Percentiles rank a stretch among this genome's conserved stretches.
Evolutionary conservation across 2,113 vertebrate genomes (phyloP).

Genomic region (Sander lucioperca): DNA sequence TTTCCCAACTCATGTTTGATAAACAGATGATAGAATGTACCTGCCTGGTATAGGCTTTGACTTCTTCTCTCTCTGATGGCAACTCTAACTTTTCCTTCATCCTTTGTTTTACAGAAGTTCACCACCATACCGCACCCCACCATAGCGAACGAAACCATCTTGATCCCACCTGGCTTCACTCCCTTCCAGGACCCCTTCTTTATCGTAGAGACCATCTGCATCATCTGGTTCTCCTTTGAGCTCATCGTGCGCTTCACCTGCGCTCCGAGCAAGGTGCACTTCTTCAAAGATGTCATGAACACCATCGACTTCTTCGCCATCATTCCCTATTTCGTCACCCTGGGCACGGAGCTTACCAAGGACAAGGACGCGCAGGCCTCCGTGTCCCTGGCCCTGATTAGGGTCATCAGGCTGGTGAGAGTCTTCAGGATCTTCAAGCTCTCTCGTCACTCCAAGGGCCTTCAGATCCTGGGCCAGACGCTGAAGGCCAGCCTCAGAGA

Average conservation of each 20-base stretch:
- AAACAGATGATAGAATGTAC: background rate
- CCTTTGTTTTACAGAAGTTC: slow-evolving; percentile 60
- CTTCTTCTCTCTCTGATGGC: background rate
- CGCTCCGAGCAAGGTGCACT: slow-evolving; percentile 88
- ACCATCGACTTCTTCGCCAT: slow-evolving; percentile 95
- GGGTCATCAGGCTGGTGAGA: slow-evolving; percentile 90
- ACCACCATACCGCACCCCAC: slow-evolving; percentile 48
- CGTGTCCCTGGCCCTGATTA: slow-evolving; percentile 90
- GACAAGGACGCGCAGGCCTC: slow-evolving; percentile 87
- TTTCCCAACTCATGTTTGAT: slow-evolving; percentile 6
- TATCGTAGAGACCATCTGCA: slow-evolving; percentile 92
- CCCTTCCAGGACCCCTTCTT: slow-evolving; percentile 92
- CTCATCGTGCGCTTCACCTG: slow-evolving; percentile 87
- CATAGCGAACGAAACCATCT: slow-evolving; percentile 63
- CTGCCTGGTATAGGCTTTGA: background rate
- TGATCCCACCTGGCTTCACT: slow-evolving; percentile 26
- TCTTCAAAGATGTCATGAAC: slow-evolving; percentile 96
- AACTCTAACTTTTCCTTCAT: slow-evolving; percentile 18
- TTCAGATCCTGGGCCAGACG: slow-evolving; percentile 94
- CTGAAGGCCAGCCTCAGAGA: slow-evolving; percentile 94
- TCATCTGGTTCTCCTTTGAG: slow-evolving; percentile 95
- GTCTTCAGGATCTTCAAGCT: slow-evolving; percentile 95
- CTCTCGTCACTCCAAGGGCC: slow-evolving; percentile 92
- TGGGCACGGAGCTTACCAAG: slow-evolving; percentile 90
- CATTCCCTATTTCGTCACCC: slow-evolving; percentile 91